phyloP scores from a whole-genome alignment of 2,797 vertebrate species.

The Adelosebastes latens region DNA sequence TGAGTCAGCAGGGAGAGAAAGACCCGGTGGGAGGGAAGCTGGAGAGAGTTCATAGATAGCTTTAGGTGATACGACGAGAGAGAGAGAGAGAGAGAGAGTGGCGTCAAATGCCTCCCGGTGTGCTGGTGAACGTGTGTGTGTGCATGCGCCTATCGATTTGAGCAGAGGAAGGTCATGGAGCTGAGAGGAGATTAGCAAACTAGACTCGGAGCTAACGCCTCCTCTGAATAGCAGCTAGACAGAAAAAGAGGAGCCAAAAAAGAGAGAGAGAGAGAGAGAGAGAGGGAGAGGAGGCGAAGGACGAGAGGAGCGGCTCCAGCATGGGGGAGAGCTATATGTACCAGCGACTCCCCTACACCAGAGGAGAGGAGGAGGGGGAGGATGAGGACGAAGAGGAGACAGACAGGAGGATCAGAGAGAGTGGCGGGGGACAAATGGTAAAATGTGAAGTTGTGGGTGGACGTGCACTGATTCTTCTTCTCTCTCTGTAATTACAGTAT shows the following conservation, averaged over 20 bases:
- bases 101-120: slow-evolving; percentile 46
- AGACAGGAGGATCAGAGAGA: slow-evolving; percentile 48
- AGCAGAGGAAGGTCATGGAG: slow-evolving; percentile 69
- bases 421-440: slow-evolving; percentile 71
- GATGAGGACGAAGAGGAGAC: slow-evolving; percentile 65
- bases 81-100: neutral
- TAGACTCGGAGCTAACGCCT: slow-evolving; percentile 51
- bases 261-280: neutral
- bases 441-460: slow-evolving; percentile 43
- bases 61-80: slow-evolving; percentile 49
- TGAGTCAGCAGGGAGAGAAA: slow-evolving; percentile 72
- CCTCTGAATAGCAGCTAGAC: slow-evolving; percentile 49
- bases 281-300: slow-evolving; percentile 10
- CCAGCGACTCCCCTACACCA: slow-evolving; percentile 73
- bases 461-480: slow-evolving; percentile 12
- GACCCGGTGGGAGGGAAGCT: slow-evolving; percentile 50
- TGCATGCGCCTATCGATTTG: slow-evolving; percentile 48
- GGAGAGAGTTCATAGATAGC: slow-evolving; percentile 49
- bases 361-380: slow-evolving; percentile 69
- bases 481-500: neutral
- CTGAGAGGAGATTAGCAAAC: slow-evolving; percentile 59
- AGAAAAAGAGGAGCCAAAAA: slow-evolving; percentile 4
- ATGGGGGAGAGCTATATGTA: slow-evolving; percentile 82
- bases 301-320: slow-evolving; percentile 45
- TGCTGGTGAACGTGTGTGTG: slow-evolving; percentile 21